Conservation (phyloP, 2,888 invertebrate species). For the Anagyrus pseudococci region DNA sequence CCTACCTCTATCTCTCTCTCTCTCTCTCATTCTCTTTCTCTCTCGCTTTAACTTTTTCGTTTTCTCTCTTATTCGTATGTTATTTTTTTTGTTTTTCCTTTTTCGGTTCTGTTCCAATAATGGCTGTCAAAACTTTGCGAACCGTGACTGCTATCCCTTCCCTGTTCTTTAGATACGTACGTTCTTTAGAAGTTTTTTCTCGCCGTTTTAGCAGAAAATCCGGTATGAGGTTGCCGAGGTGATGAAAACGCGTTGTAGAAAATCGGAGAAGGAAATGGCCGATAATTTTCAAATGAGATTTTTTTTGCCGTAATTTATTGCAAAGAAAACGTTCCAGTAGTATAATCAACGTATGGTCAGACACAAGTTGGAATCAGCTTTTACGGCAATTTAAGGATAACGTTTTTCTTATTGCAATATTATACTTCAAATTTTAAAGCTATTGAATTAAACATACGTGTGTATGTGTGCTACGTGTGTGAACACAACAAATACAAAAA, state of each 20-base stretch:
- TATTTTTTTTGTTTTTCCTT: not conserved
- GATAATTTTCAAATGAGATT: too few relatives aligned
- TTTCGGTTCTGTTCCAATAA: not conserved
- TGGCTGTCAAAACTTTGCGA: constrained; percentile 51
- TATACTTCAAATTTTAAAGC: too few relatives aligned
- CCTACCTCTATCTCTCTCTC: too few relatives aligned
- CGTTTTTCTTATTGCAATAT: too few relatives aligned
- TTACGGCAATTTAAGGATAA: too few relatives aligned
- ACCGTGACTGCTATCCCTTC: constrained; percentile 21
- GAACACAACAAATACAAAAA: too few relatives aligned
- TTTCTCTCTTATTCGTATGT: not conserved
- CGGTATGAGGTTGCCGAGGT: not conserved
- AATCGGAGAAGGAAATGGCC: not conserved
- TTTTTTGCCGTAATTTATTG: too few relatives aligned
- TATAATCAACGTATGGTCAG: not conserved
- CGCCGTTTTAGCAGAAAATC: not conserved
- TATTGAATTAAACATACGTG: too few relatives aligned
- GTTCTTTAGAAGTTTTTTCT: not conserved
- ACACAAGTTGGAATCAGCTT: not conserved
- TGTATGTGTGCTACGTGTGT: too few relatives aligned
- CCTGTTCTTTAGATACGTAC: not conserved
- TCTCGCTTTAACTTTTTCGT: too few relatives aligned
- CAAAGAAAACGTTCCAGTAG: not conserved
- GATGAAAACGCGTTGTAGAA: too few relatives aligned
- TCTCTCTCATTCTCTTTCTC: too few relatives aligned